phyloP scores from a whole-genome alignment of 2,888 invertebrate species.

The Caenorhabditis sp. region DNA sequence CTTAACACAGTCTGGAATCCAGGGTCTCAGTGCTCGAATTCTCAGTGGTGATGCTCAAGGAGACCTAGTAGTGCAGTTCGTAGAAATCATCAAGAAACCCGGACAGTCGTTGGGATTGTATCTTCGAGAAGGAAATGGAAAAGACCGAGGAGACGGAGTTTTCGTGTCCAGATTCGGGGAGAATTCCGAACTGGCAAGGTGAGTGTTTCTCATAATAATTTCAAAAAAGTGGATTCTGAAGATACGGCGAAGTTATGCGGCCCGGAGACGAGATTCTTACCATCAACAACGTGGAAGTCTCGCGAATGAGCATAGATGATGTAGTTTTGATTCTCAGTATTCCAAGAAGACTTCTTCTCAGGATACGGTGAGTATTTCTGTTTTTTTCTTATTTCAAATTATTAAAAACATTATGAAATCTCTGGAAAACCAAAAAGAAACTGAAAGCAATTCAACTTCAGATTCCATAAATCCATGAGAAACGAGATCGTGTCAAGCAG shows the following conservation, averaged over 20 bases:
- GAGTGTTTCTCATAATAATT: slow-evolving; percentile 6
- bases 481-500: slow-evolving; percentile 57
- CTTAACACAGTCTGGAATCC: slow-evolving; percentile 78
- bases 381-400: too few species aligned
- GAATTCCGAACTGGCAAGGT: slow-evolving; percentile 84
- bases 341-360: slow-evolving; percentile 94
- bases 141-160: slow-evolving; percentile 94
- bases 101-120: slow-evolving; percentile 96
- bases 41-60: slow-evolving; percentile 78
- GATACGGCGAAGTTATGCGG: slow-evolving; percentile 95
- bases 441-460: slow-evolving; percentile 26
- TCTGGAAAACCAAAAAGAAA: neutral
- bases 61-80: slow-evolving; percentile 85
- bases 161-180: slow-evolving; percentile 97
- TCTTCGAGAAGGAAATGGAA: slow-evolving; percentile 97
- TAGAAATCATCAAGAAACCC: slow-evolving; percentile 98
- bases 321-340: slow-evolving; percentile 99
- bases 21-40: slow-evolving; percentile 81
- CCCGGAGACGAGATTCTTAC: slow-evolving; percentile 99
- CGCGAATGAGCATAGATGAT: slow-evolving; percentile 97
- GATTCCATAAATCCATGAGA: slow-evolving; percentile 67
- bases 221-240: slow-evolving; percentile 17
- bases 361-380: slow-evolving; percentile 87
- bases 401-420: too few species aligned
- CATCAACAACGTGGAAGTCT: slow-evolving; percentile 96